Base-by-base conservation (phyloP, 2,888 invertebrate genomes). In the Sialis lutaria region DNA sequence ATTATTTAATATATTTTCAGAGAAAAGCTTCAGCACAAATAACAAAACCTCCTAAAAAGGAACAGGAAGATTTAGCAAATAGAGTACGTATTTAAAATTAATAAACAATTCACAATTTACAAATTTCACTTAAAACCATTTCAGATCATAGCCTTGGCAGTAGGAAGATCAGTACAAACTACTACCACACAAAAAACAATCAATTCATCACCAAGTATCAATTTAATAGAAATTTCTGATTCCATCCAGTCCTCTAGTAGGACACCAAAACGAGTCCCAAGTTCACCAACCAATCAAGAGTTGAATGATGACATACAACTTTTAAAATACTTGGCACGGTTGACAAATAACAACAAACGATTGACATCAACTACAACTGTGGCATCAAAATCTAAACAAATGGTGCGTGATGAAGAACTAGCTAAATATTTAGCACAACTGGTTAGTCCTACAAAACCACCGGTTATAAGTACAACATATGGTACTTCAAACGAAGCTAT, bases 401-500 rank as follows among this genome's bases (percentile, higher is more conserved):
- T 50, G 68, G 70, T 46, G 56, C 67, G 30, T 64, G 67, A 9
- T 54, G 70, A 49, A 70, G 70, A 56, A 71, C 70, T 6, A 70
- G 70, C 55, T 34, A 35, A 49, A 13, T 31, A 22, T 40, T 39
- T n/a, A 45, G 50, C 33, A 44, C 52, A 7, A 52, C 46, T 37
- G 7, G 58, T 52, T 22, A 55, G 57, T 31, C 52, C 57, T 41
- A 53, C 57, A 3, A 53, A 60, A 1, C 50, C 57, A 7, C 55
- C 60, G 2, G 52, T 58, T 6, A 51, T 57, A 2, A 53, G 58
- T 1, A 54, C 60, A 6, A 59, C 58, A 9, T 75, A 69, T 48
- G 78, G 77, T 9, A 73, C 75, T 55, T 74, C 74, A 49, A 75
- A 79, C 55, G 82, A 82, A 50, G 82, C 82, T 1, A 64, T 82